phyloP scores from a whole-genome alignment of 2,888 invertebrate species.

The Pinctada fucata region DNA sequence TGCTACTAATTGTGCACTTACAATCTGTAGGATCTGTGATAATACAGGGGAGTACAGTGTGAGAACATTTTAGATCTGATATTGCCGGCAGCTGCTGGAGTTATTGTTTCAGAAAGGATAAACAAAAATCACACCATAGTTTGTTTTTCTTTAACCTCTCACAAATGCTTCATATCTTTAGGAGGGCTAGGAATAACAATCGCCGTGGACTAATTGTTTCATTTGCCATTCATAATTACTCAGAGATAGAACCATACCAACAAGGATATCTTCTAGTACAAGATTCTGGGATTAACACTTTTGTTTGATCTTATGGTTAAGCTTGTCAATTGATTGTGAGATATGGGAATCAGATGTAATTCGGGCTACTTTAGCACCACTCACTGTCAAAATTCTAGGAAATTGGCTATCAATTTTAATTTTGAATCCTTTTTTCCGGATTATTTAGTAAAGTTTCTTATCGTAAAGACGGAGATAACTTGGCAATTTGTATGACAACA shows the following conservation, averaged over 20 bases:
- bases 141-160: slow-evolving; percentile 36
- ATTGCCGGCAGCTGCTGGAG: slow-evolving; percentile 24
- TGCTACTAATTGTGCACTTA: not conserved
- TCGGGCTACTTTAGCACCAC: too few relatives aligned
- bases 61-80: slow-evolving; percentile 1
- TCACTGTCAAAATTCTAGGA: too few relatives aligned
- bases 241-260: not conserved
- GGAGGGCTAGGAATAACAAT: slow-evolving; percentile 15
- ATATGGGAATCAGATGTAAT: too few relatives aligned
- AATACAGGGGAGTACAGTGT: not conserved
- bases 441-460: too few relatives aligned
- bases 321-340: too few relatives aligned
- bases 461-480: too few relatives aligned
- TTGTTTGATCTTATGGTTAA: too few relatives aligned
- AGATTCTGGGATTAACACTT: too few relatives aligned
- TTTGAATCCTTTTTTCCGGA: too few relatives aligned
- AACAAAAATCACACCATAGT: slow-evolving; percentile 28
- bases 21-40: not conserved
- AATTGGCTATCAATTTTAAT: too few relatives aligned
- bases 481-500: too few relatives aligned
- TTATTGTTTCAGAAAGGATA: slow-evolving; percentile 37
- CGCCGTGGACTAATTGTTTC: slow-evolving; percentile 27
- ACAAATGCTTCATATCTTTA: slow-evolving; percentile 14
- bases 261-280: too few relatives aligned
- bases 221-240: not conserved